Evolutionary conservation across 2,888 invertebrate genomes (phyloP), one percentile per base, ranked within the genome.

Genomic region (Microctonus brassicae): DNA sequence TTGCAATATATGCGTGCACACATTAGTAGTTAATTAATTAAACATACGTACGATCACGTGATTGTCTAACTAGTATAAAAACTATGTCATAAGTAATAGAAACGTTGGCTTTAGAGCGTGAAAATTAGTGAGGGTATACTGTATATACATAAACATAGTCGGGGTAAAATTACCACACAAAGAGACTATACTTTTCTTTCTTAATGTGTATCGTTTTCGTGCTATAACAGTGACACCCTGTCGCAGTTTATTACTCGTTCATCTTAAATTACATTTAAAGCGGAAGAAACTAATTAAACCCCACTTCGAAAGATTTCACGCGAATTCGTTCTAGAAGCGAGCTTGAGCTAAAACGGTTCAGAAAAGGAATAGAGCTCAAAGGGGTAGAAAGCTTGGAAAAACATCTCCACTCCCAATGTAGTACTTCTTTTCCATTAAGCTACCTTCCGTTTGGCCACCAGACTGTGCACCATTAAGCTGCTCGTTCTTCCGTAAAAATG

Each of bases 401-500:
- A 79, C 75, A 76, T 76, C 79, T 76, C 73, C 78, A 76, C 78
- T 76, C 74, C 78, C 77, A 79, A 80, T 77, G 78, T 79, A 77
- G 77, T 79, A 76, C 78, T 83, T 83, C 83, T 81, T 84, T 81
- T 79, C 82, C 81, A 85, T 85, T 86, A 85, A 85, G 81, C 81
- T 82, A 80, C 80, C 80, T 82, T 82, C 81, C 83, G 82, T 81
- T 78, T 82, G 82, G 80, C 79, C 81, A 81, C 80, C 77, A 81
- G 81, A 80, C 80, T 79, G 81, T 80, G 81, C 81, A 80, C 83
- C 83, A 85, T 86, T 86, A 86, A 85, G 82, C 80, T 78, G 81
- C 82, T 81, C 84, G 79, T 78, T 84, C 82, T 81, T 78, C 81
- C 84, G 81, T 86, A 82, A 83, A 86, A 84, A 84, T 81, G 82